Evolutionary conservation across 1,140 invertebrate species (phyloP).

Genomic region (Trichoplusia ni): DNA sequence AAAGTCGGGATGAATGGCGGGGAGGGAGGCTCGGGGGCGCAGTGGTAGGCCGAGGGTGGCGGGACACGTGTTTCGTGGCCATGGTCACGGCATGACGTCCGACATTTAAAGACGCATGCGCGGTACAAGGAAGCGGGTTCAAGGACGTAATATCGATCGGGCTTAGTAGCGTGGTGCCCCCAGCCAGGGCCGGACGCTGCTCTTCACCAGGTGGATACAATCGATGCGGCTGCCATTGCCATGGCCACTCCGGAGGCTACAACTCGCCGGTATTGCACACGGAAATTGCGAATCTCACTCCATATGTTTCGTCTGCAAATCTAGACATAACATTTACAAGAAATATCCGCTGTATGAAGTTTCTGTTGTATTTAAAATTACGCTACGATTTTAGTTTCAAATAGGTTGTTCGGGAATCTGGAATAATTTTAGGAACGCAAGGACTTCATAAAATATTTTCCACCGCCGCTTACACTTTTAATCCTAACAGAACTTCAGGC

Average conservation of each 20-base stretch:
- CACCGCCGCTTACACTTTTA: too few species aligned
- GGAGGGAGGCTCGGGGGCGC: slow-evolving; percentile 25
- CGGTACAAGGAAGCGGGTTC: slow-evolving; percentile 52
- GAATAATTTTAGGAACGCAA: too few species aligned
- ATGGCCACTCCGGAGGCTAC: slow-evolving; percentile 38
- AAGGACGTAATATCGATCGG: slow-evolving; percentile 72
- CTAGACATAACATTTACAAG: too few species aligned
- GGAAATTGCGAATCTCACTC: too few species aligned
- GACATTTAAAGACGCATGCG: slow-evolving; percentile 64
- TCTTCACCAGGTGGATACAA: slow-evolving; percentile 40
- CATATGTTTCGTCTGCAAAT: too few species aligned
- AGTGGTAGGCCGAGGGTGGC: slow-evolving; percentile 25
- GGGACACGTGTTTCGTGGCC: slow-evolving; percentile 61
- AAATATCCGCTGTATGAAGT: too few species aligned
- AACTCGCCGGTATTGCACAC: background rate
- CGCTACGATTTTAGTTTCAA: too few species aligned
- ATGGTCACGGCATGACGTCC: slow-evolving; percentile 72
- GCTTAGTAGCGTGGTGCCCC: slow-evolving; percentile 44
- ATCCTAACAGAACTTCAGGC: background rate
- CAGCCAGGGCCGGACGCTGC: slow-evolving; percentile 59
- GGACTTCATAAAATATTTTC: too few species aligned
- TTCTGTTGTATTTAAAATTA: too few species aligned
- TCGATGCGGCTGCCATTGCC: slow-evolving; percentile 58
- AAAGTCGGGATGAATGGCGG: slow-evolving; percentile 58
- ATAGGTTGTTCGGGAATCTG: too few species aligned